phyloP scores from a whole-genome alignment of 2,797 vertebrate genomes.

The Neostethus bicornis region DNA sequence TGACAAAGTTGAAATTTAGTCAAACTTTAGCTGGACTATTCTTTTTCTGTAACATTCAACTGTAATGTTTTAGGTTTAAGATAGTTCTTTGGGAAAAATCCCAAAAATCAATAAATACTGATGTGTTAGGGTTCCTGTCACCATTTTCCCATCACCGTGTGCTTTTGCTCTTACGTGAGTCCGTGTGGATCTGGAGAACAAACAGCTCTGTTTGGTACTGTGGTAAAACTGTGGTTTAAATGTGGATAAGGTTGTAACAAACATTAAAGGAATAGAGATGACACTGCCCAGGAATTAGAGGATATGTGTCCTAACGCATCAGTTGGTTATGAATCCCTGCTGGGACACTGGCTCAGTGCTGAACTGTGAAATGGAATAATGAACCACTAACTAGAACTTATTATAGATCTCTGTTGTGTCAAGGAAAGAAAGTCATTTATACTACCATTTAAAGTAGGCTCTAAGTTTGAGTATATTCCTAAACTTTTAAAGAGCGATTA shows the following conservation, averaged over 20 bases:
- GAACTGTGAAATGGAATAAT: slow-evolving; percentile 6
- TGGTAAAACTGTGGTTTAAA: slow-evolving; percentile 32
- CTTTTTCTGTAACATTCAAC: slow-evolving; percentile 2
- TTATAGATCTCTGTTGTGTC: slow-evolving; percentile 5
- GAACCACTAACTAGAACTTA: slow-evolving; percentile 14
- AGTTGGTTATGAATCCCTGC: slow-evolving; percentile 23
- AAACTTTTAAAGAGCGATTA: too few relatives aligned
- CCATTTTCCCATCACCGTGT: slow-evolving; percentile 8
- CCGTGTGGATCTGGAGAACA: slow-evolving; percentile 23
- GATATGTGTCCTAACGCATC: slow-evolving; percentile 46
- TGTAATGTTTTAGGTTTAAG: slow-evolving; percentile 26
- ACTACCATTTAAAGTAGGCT: too few relatives aligned
- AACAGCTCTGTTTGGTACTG: slow-evolving; percentile 7
- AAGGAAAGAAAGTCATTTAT: background rate
- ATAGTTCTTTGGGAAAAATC: slow-evolving; percentile 4
- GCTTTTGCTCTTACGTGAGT: background rate
- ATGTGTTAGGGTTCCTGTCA: slow-evolving; percentile 34
- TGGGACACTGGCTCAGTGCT: slow-evolving; percentile 14
- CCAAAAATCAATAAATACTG: slow-evolving; percentile 7
- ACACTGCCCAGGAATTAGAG: slow-evolving; percentile 46
- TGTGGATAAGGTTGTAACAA: slow-evolving; percentile 29
- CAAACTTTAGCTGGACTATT: too few relatives aligned
- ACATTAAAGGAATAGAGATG: slow-evolving; percentile 19
- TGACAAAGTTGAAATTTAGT: too few relatives aligned
- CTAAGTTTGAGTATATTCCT: too few relatives aligned